Conservation (phyloP, 2,113 vertebrate genomes). For the Lagopus muta region DNA sequence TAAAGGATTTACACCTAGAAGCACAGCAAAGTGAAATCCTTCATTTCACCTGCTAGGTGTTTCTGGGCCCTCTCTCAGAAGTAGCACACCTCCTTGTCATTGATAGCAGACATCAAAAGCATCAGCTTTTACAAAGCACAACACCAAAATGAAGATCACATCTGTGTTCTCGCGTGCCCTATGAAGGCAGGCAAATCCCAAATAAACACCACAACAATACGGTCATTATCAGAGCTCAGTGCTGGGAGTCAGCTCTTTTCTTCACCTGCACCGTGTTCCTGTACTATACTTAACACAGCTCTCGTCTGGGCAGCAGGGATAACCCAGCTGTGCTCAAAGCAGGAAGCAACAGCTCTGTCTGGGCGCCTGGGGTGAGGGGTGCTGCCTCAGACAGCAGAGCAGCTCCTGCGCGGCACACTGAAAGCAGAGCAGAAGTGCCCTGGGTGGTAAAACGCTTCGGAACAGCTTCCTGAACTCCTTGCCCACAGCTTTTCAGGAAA, state of each 20-base stretch:
- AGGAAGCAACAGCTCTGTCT: fast-evolving
- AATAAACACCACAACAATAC: neutral
- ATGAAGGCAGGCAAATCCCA: fast-evolving
- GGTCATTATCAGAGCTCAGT: neutral
- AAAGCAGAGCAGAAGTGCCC: fast-evolving
- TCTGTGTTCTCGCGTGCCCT: neutral
- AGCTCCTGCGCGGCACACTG: fast-evolving
- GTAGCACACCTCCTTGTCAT: fast-evolving
- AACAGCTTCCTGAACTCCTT: fast-evolving
- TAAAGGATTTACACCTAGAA: too few relatives aligned
- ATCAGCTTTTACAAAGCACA: fast-evolving
- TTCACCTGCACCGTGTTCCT: neutral
- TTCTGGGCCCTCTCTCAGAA: neutral
- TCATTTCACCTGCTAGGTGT: neutral
- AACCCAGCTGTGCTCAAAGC: fast-evolving
- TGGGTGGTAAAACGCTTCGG: fast-evolving
- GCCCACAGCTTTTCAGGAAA: fast-evolving
- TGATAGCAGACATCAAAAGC: neutral
- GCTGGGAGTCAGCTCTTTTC: neutral
- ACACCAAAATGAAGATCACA: neutral
- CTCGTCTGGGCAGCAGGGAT: fast-evolving
- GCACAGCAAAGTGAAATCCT: neutral
- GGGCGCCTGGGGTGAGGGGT: too few relatives aligned
- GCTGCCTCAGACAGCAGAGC: too few relatives aligned
- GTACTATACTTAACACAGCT: fast-evolving